Evolutionary conservation across 2,888 invertebrate species (phyloP), one percentile per base, ranked within the genome.

Genomic region (Aquatica leii): DNA sequence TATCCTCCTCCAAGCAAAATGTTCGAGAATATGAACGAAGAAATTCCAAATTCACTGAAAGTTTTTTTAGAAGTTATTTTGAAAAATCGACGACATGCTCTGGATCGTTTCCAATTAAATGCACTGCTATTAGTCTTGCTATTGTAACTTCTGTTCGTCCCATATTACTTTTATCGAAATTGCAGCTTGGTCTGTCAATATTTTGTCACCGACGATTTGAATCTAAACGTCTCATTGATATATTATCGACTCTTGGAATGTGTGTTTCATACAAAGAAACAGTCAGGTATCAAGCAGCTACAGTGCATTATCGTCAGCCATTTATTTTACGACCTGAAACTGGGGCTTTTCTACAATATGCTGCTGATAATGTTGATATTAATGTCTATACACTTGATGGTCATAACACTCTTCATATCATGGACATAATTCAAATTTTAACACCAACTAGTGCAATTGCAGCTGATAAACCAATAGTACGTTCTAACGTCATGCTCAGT

Each of bases 1-100:
- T 40, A 40, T 40, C 40, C 40, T n/a, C 40, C 40, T 40, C 40
- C 40, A 4, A 40, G n/a, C n/a, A n/a, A 40, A 40, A 40, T 40
- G 40, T 40, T 40, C 3, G 40, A n/a, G 3, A 40, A 40, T 40
- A 4, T 40, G 3, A 40, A 40, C 12, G 11, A 6, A 40, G n/a
- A 40, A 6, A 40, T 40, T n/a, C 40, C 40, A n/a, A 3, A 40
- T 40, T 40, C 12, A 40, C n/a, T 40, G 12, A 40, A 40, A n/a
- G n/a, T n/a, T n/a, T n/a, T n/a, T n/a, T n/a, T n/a, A n/a, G n/a
- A n/a, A n/a, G n/a, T n/a, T n/a, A n/a, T n/a, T n/a, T n/a, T n/a
- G n/a, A n/a, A n/a, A n/a, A n/a, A n/a, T n/a, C n/a, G n/a, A n/a
- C n/a, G n/a, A n/a, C n/a, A n/a, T n/a, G n/a, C n/a, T 11, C 8